Evolutionary conservation across 2,888 invertebrate genomes (phyloP), one percentile per base, ranked within the genome.

Genomic region (Latrodectus hesperus): DNA sequence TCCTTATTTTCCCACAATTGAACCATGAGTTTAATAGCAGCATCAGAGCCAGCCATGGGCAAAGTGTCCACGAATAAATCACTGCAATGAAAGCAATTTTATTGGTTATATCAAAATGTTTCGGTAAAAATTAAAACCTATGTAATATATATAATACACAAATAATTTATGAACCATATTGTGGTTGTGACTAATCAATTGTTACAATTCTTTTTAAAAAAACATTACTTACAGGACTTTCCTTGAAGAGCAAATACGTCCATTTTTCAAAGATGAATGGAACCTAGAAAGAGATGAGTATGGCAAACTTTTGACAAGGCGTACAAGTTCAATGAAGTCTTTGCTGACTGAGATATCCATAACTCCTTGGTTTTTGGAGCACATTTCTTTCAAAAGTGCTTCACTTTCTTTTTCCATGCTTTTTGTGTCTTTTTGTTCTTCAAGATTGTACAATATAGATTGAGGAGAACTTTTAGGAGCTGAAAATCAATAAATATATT

Each of bases 11-110:
- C 64, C 52, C 88, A 22, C 22, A 88, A 17, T 77, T 90, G 73
- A 26, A 90, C 83, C 60, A 90, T 70, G 12, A 89, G 82, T 67
- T 88, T 72, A 53, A 89, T 68, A 22, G 90, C 60, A 17, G 83
- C 84, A 65, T 90, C 89, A 26, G 75, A 89, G 77, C 89, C 90
- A 55, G 90, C 87, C 75, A 88, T 74, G 11, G 85, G 81, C 9
- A 90, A 64, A 14, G 90, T 87, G 72, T 90, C 89, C 22, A 88
- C 38, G 65, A 90, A 89, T 4, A 90, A 51, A 68, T 90, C 90
- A 17, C 88, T 88, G n/a, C n/a, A 79, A 78, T 60, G 9, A 38
- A 1, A 38, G 4, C 38, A 38, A 38, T 38, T 38, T 38, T 38
- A 38, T 3, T 38, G 38, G 38, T 38, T 38, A 38, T 38, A 4